Evolutionary conservation across 1,140 invertebrate genomes (phyloP).

Genomic region (Cataglyphis hispanica): DNA sequence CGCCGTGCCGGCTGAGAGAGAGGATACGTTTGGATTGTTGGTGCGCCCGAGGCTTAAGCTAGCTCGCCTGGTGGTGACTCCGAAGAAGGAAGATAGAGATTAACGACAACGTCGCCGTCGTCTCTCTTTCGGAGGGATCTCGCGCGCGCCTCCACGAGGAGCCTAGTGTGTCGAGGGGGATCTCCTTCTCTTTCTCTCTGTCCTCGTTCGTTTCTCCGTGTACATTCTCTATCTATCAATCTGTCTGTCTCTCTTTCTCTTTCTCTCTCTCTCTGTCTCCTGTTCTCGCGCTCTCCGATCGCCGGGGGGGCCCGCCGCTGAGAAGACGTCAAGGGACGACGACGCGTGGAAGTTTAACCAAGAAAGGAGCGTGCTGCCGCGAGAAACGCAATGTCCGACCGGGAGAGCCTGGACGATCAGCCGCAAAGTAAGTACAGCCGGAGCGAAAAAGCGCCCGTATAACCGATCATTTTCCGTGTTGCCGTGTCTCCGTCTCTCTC

Average conservation of each 20-base stretch:
- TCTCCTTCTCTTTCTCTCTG: slow-evolving; percentile 69
- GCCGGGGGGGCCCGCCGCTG: slow-evolving; percentile 63
- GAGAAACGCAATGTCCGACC: slow-evolving; percentile 87
- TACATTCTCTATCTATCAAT: background rate
- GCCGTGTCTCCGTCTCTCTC: background rate
- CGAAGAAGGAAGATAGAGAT: no score
- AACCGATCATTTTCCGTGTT: slow-evolving; percentile 1
- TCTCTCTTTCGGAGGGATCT: slow-evolving; percentile 60
- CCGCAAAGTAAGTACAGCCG: slow-evolving; percentile 85
- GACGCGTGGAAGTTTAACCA: slow-evolving; percentile 70
- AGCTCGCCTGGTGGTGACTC: slow-evolving; percentile 47
- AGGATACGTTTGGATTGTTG: slow-evolving; percentile 1
- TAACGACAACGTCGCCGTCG: no score
- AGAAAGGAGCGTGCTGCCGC: slow-evolving; percentile 71
- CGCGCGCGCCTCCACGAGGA: slow-evolving; percentile 70
- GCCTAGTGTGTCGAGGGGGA: slow-evolving; percentile 65
- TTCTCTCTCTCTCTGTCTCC: slow-evolving; percentile 47
- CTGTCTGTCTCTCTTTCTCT: background rate
- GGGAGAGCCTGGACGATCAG: slow-evolving; percentile 88
- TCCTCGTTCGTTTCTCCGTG: slow-evolving; percentile 4
- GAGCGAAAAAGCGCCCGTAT: background rate
- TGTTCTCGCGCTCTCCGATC: slow-evolving; percentile 41
- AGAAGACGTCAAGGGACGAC: slow-evolving; percentile 72
- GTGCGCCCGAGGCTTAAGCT: background rate
- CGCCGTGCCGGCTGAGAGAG: slow-evolving; percentile 48